A percentile compares a stretch with the other conserved stretches of the same genome.
Evolutionary conservation across 2,888 invertebrate genomes (phyloP).

Genomic region (Saturnia japonica): DNA sequence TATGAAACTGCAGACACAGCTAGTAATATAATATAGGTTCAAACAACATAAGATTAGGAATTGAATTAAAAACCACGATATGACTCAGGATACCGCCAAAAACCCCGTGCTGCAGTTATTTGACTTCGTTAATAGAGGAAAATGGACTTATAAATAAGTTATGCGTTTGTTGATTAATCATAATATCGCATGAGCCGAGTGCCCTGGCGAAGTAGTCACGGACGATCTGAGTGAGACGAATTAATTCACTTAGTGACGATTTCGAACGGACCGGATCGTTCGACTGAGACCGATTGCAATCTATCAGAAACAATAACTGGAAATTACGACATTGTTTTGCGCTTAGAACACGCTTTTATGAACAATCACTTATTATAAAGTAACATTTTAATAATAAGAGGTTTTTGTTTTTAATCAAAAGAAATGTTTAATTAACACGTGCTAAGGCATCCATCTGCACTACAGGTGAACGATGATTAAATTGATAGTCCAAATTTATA

Average conservation of each 20-base stretch:
- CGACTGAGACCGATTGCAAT: conserved; percentile 57
- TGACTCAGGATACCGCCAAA: too few species aligned
- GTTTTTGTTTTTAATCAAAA: too few species aligned
- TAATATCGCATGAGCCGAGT: conserved; percentile 11
- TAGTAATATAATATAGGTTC: too few species aligned
- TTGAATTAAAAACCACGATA: too few species aligned
- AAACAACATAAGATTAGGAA: too few species aligned
- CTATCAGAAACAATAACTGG: conserved; percentile 50
- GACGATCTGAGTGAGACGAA: conserved; percentile 49
- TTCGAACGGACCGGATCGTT: conserved; percentile 48
- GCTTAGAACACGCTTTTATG: conserved; percentile 28
- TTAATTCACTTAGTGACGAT: conserved; percentile 58
- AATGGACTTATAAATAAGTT: not conserved
- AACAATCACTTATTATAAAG: conserved; percentile 13
- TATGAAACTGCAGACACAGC: too few species aligned
- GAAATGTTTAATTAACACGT: not conserved
- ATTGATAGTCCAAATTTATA: not conserved
- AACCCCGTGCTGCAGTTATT: not conserved
- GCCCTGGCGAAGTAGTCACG: not conserved
- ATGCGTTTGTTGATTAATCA: not conserved
- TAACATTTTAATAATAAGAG: too few species aligned
- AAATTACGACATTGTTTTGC: conserved; percentile 35
- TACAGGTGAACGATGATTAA: not conserved
- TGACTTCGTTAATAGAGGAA: not conserved
- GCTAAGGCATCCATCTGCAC: not conserved